phyloP scores from a whole-genome alignment of 64 coral and sea anemone species.

The Exaiptasia diaphana region DNA sequence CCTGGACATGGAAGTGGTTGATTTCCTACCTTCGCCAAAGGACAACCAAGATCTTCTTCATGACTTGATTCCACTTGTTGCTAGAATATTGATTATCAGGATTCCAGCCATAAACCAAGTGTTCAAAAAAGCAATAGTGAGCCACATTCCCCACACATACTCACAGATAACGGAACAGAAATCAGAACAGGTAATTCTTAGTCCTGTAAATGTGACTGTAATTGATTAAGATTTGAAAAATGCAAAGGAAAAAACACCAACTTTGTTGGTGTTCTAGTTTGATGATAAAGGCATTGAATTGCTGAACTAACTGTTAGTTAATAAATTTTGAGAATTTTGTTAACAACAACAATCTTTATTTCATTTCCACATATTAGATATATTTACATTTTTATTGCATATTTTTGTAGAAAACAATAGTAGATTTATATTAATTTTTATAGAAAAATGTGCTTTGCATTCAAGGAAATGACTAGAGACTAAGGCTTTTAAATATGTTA shows the following conservation, averaged over 20 bases:
- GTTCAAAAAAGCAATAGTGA: slow-evolving; percentile 29
- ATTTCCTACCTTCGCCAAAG: slow-evolving; percentile 46
- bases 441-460: too few relatives aligned
- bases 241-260: background rate
- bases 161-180: slow-evolving; percentile 28
- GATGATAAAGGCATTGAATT: too few relatives aligned
- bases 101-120: slow-evolving; percentile 20
- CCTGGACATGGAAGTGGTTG: slow-evolving; percentile 47
- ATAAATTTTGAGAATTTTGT: background rate
- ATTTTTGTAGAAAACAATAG: background rate
- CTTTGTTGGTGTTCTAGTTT: background rate
- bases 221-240: background rate
- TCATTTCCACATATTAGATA: background rate
- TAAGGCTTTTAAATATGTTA: background rate
- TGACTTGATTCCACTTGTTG: slow-evolving; percentile 40
- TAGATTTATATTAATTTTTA: too few relatives aligned
- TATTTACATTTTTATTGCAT: background rate
- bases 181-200: slow-evolving; percentile 35
- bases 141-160: slow-evolving; percentile 50
- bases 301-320: background rate
- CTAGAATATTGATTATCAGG: slow-evolving; percentile 4
- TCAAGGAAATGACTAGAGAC: background rate
- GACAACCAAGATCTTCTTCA: slow-evolving; percentile 33
- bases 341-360: background rate
- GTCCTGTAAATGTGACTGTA: background rate